These are phyloP conservation scores for Tipula vernalis DNA, from an alignment of 2,888 invertebrate species.

Conservation along the genomic window DNA sequence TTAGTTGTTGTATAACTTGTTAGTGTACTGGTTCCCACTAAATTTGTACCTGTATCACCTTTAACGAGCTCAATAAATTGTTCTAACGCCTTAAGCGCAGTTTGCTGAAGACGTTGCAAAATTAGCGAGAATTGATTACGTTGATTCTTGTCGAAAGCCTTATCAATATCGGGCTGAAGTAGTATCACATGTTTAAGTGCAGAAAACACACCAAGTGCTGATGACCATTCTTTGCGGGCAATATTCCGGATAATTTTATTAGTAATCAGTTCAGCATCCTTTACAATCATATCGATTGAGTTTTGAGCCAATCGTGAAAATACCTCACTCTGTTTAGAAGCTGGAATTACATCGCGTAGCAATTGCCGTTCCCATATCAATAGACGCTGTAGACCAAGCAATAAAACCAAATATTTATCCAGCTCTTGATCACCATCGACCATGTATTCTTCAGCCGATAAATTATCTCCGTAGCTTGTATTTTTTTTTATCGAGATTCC, in stretches of 20 bases:
- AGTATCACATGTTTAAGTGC: constrained; percentile 65
- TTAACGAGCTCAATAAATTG: constrained; percentile 85
- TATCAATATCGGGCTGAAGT: constrained; percentile 68
- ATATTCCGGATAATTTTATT: constrained; percentile 62
- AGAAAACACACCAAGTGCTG: constrained; percentile 69
- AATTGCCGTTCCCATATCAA: constrained; percentile 78
- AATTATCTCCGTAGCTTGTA: constrained; percentile 30
- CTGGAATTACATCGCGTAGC: constrained; percentile 73
- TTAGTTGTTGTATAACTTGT: constrained; percentile 24
- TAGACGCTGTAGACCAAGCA: constrained; percentile 69
- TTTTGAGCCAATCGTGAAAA: constrained; percentile 73
- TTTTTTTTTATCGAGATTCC: constrained; percentile 56
- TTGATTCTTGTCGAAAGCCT: constrained; percentile 56
- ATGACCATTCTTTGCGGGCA: constrained; percentile 62
- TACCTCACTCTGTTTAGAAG: constrained; percentile 66
- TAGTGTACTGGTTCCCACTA: constrained; percentile 38
- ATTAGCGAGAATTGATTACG: constrained; percentile 60
- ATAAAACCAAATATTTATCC: constrained; percentile 69
- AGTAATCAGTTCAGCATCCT: constrained; percentile 78
- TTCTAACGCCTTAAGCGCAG: constrained; percentile 78
- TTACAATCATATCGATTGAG: constrained; percentile 71
- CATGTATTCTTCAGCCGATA: constrained; percentile 30
- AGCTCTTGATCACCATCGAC: constrained; percentile 62
- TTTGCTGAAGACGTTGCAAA: constrained; percentile 57
- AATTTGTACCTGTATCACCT: constrained; percentile 59